phyloP scores from a whole-genome alignment of 1,140 invertebrate species.

The Steinernema khuongi region DNA sequence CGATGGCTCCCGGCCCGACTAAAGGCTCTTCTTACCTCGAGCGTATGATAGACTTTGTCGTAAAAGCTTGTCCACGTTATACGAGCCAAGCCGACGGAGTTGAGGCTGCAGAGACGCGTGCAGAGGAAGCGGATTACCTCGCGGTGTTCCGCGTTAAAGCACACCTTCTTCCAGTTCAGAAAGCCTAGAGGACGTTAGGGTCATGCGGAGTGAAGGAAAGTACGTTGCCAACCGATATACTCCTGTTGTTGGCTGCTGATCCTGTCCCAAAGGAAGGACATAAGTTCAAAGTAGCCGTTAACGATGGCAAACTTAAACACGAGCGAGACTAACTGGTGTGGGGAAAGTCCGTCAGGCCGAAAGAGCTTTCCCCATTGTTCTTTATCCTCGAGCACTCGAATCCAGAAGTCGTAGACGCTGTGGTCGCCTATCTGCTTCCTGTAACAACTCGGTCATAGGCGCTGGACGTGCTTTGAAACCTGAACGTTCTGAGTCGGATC shows the following conservation, averaged over 20 bases:
- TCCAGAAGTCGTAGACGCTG: slow-evolving; percentile 43
- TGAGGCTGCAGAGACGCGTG: slow-evolving; percentile 31
- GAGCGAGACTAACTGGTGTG: slow-evolving; percentile 35
- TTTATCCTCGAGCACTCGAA: slow-evolving; percentile 37
- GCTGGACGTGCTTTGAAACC: slow-evolving; percentile 14
- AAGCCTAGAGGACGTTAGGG: slow-evolving; percentile 30
- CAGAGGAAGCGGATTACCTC: slow-evolving; percentile 43
- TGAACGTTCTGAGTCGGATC: slow-evolving; percentile 33
- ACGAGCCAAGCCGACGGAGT: slow-evolving; percentile 35
- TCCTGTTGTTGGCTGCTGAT: slow-evolving; percentile 37
- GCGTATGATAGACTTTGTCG: slow-evolving; percentile 38
- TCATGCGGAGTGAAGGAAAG: not conserved
- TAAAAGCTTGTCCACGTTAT: slow-evolving; percentile 48
- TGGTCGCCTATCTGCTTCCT: slow-evolving; percentile 39
- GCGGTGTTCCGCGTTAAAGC: slow-evolving; percentile 37
- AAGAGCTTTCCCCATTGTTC: slow-evolving; percentile 37
- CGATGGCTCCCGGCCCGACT: not conserved
- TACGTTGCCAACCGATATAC: slow-evolving; percentile 33
- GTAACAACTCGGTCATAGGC: slow-evolving; percentile 19
- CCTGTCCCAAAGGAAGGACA: slow-evolving; percentile 31
- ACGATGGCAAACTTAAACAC: slow-evolving; percentile 43
- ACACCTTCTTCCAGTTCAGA: slow-evolving; percentile 43
- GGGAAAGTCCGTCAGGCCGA: slow-evolving; percentile 35
- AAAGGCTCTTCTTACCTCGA: slow-evolving; percentile 26
- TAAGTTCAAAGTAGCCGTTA: slow-evolving; percentile 39